Evolutionary conservation across 2,797 vertebrate species (phyloP).

Genomic region (Microcaecilia unicolor): DNA sequence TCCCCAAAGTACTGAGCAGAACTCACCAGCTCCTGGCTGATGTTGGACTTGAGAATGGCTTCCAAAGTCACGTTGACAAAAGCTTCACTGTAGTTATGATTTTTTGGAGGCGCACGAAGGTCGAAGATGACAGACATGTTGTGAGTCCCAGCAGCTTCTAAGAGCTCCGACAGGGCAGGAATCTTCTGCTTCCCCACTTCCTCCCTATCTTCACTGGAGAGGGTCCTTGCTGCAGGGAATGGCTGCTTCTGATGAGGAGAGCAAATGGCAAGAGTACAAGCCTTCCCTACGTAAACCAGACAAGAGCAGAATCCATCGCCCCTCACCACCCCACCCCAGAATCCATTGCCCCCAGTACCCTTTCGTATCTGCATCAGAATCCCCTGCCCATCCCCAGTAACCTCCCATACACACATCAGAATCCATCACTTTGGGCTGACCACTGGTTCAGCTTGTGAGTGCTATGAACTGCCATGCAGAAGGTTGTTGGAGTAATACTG

Average conservation of each 20-base stretch:
- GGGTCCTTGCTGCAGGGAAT: slow-evolving; percentile 52
- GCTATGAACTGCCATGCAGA: no score
- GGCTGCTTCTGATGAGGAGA: slow-evolving; percentile 59
- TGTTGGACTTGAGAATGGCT: slow-evolving; percentile 47
- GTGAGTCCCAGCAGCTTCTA: slow-evolving; percentile 50
- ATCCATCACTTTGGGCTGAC: no score
- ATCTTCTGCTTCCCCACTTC: slow-evolving; percentile 52
- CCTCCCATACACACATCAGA: no score
- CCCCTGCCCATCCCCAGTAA: no score
- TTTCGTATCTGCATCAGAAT: no score
- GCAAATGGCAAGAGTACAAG: rapidly evolving
- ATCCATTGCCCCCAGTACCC: no score
- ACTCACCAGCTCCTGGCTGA: slow-evolving; percentile 55
- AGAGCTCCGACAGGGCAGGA: slow-evolving; percentile 52
- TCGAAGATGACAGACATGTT: slow-evolving; percentile 82
- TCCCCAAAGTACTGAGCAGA: no score
- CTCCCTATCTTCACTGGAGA: slow-evolving; percentile 46
- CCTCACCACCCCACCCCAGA: no score
- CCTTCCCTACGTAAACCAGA: not conserved
- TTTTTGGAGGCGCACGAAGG: slow-evolving; percentile 55
- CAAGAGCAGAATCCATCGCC: no score
- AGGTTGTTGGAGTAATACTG: no score
- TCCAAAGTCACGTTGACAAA: slow-evolving; percentile 50
- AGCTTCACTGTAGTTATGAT: slow-evolving; percentile 33
- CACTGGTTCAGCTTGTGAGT: no score